phyloP scores from a whole-genome alignment of 2,797 vertebrate genomes.

The Anguilla anguilla region DNA sequence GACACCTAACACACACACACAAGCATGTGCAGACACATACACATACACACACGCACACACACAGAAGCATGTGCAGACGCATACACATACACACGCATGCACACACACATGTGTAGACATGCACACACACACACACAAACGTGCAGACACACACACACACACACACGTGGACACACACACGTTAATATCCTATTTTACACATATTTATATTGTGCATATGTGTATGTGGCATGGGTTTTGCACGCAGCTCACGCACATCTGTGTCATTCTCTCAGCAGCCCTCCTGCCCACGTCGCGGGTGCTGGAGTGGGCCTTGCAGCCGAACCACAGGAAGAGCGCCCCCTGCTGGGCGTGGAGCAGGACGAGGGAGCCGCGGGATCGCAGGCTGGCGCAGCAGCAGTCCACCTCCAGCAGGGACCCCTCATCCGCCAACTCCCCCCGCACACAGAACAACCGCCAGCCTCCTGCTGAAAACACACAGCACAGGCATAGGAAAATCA shows the following conservation, averaged over 20 bases:
- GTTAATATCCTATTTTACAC: not conserved
- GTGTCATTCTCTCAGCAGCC: slow-evolving; percentile 65
- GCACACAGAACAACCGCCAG: slow-evolving; percentile 75
- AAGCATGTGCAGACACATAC: not conserved
- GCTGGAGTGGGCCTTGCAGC: slow-evolving; percentile 68
- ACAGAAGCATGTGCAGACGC: not conserved
- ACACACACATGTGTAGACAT: not conserved
- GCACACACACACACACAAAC: not conserved
- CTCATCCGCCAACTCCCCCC: slow-evolving; percentile 69
- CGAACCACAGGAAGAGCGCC: slow-evolving; percentile 74
- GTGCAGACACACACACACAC: not conserved
- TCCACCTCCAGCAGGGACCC: slow-evolving; percentile 74
- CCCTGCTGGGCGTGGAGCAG: slow-evolving; percentile 64
- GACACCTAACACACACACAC: slow-evolving; percentile 58
- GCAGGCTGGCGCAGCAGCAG: slow-evolving; percentile 67
- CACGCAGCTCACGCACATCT: slow-evolving; percentile 57
- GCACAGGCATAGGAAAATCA: not conserved
- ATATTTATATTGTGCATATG: not conserved
- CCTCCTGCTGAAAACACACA: slow-evolving; percentile 49
- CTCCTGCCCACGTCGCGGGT: slow-evolving; percentile 69
- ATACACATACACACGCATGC: not conserved
- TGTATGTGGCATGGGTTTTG: not conserved
- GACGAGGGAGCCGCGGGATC: slow-evolving; percentile 72
- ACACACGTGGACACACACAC: not conserved
- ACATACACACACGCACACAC: not conserved